phyloP scores from a whole-genome alignment of 2,888 invertebrate genomes.

The Melanargia galathea region DNA sequence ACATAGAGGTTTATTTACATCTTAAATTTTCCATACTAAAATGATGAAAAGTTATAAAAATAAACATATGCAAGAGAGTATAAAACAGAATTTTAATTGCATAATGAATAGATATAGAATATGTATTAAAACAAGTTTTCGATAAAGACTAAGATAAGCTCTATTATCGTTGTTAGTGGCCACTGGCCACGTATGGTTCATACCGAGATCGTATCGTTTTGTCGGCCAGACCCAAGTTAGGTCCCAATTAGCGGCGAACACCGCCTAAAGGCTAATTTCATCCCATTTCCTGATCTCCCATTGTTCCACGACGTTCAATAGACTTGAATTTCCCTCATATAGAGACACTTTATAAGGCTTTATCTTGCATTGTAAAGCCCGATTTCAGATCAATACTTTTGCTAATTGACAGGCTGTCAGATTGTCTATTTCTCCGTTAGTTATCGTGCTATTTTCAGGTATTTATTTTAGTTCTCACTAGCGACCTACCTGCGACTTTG shows the following conservation, averaged over 20 bases:
- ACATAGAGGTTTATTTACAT: no score
- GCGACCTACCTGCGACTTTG: no score
- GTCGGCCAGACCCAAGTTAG: conserved; percentile 57
- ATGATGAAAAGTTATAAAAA: no score
- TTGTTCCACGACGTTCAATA: conserved; percentile 74
- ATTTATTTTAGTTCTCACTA: no score
- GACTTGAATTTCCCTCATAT: conserved; percentile 75
- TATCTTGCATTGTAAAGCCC: conserved; percentile 35
- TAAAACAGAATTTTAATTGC: not conserved
- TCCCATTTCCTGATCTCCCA: conserved; percentile 54
- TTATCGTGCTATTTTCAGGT: not conserved
- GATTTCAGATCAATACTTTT: conserved; percentile 53
- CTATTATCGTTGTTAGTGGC: not conserved
- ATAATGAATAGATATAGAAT: no score
- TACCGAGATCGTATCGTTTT: conserved; percentile 35
- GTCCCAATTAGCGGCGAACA: conserved; percentile 68
- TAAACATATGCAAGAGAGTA: no score
- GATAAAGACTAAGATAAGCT: not conserved
- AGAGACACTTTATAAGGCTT: conserved; percentile 60
- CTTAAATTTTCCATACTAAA: no score
- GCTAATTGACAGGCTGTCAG: conserved; percentile 73
- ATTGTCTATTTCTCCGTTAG: conserved; percentile 40
- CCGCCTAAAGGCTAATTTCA: conserved; percentile 57
- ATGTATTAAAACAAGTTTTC: not conserved
- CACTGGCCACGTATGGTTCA: conserved; percentile 15